phyloP scores from a whole-genome alignment of 2,888 invertebrate species.

The Nezara viridula region DNA sequence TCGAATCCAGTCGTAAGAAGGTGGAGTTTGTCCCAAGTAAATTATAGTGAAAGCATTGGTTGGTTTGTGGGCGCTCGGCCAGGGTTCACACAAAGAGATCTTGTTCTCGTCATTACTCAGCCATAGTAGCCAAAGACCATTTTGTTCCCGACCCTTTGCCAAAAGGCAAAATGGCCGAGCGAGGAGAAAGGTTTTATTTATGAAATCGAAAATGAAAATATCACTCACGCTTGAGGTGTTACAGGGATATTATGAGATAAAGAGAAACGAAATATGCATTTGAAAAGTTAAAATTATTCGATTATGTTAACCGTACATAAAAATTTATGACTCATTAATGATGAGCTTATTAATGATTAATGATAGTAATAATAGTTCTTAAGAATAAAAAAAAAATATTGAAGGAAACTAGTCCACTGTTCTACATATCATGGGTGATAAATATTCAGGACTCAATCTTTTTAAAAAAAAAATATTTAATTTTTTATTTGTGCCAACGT shows the following conservation, averaged over 20 bases:
- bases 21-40: not conserved
- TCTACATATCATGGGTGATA: too few relatives aligned
- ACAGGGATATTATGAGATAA: not conserved
- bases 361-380: too few relatives aligned
- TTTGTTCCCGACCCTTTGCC: not conserved
- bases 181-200: conserved; percentile 5
- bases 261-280: not conserved
- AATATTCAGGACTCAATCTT: too few relatives aligned
- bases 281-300: not conserved
- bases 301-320: not conserved
- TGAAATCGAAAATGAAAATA: not conserved
- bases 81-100: not conserved
- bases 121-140: not conserved
- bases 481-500: too few relatives aligned
- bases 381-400: too few relatives aligned
- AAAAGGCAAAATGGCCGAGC: not conserved
- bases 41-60: not conserved
- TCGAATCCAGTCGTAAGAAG: not conserved
- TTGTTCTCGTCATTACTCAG: not conserved
- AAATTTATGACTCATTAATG: too few relatives aligned
- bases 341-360: too few relatives aligned
- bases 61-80: not conserved
- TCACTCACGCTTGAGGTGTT: not conserved
- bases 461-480: too few relatives aligned
- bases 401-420: too few relatives aligned